Evolutionary conservation across 1,140 invertebrate species (phyloP).

Genomic region (Drosophila insularis): DNA sequence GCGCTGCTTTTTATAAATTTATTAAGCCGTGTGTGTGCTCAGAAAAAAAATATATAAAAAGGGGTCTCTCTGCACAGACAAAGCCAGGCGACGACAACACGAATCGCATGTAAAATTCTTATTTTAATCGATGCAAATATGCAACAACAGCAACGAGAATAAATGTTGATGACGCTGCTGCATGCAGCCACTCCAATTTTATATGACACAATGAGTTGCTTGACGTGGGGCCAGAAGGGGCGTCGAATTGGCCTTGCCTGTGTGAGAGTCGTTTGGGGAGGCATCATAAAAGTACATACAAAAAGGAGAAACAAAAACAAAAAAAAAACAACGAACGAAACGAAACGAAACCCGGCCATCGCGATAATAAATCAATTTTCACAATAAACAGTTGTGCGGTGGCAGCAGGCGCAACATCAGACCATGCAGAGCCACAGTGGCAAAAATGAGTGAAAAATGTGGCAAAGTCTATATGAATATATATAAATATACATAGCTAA

Average conservation of each 20-base stretch:
- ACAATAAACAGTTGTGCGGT: conserved; percentile 73
- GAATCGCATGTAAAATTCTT: conserved; percentile 80
- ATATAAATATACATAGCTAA: too few species aligned
- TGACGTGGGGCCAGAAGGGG: conserved; percentile 12
- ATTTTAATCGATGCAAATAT: conserved; percentile 81
- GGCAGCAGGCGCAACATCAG: conserved; percentile 31
- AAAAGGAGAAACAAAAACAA: conserved; percentile 15
- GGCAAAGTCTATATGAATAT: neutral
- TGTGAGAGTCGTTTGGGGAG: conserved; percentile 35
- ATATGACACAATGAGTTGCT: conserved; percentile 42
- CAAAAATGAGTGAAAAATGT: neutral
- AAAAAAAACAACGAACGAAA: too few species aligned
- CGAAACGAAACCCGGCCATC: conserved; percentile 60
- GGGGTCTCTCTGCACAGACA: conserved; percentile 58
- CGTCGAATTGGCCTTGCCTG: conserved; percentile 16
- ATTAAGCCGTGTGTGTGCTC: conserved; percentile 60
- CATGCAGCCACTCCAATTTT: conserved; percentile 60
- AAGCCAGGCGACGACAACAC: conserved; percentile 78
- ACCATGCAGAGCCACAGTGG: conserved; percentile 25
- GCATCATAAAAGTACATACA: conserved; percentile 10
- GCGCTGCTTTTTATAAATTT: conserved; percentile 71
- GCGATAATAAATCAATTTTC: conserved; percentile 81
- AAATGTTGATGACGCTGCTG: conserved; percentile 50
- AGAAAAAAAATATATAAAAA: neutral
- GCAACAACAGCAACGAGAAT: conserved; percentile 51